Evolutionary conservation across 2,888 invertebrate genomes (phyloP).

Genomic region (Andricus quercusramuli): DNA sequence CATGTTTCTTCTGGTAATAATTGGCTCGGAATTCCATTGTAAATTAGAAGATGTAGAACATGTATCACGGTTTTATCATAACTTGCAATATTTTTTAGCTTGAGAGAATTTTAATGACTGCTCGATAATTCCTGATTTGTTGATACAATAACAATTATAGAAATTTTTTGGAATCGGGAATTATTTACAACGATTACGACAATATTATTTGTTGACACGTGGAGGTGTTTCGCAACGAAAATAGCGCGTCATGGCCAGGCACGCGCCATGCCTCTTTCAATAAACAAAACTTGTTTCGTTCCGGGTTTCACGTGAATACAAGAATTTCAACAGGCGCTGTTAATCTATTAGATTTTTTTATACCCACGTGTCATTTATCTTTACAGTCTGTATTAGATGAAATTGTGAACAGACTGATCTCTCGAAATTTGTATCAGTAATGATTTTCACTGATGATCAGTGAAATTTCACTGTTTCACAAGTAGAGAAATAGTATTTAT

Average conservation of each 20-base stretch:
- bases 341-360: neutral
- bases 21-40: neutral
- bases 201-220: slow-evolving; percentile 12
- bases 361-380: too few species aligned
- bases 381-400: neutral
- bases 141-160: neutral
- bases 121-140: neutral
- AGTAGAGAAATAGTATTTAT: neutral
- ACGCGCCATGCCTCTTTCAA: neutral
- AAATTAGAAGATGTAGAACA: neutral
- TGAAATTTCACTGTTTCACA: too few species aligned
- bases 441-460: too few species aligned
- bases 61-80: neutral
- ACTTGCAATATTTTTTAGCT: neutral
- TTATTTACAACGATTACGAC: neutral
- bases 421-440: too few species aligned
- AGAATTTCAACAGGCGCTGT: neutral
- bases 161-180: neutral
- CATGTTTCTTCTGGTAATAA: neutral
- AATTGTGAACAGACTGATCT: neutral
- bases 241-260: slow-evolving; percentile 1
- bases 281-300: slow-evolving; percentile 21
- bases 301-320: neutral
- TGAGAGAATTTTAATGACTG: neutral
- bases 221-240: neutral